A percentile compares a stretch with the other conserved stretches of the same genome.
phyloP scores from a whole-genome alignment of 2,888 invertebrate species.

The Patella ulyssiponensis region DNA sequence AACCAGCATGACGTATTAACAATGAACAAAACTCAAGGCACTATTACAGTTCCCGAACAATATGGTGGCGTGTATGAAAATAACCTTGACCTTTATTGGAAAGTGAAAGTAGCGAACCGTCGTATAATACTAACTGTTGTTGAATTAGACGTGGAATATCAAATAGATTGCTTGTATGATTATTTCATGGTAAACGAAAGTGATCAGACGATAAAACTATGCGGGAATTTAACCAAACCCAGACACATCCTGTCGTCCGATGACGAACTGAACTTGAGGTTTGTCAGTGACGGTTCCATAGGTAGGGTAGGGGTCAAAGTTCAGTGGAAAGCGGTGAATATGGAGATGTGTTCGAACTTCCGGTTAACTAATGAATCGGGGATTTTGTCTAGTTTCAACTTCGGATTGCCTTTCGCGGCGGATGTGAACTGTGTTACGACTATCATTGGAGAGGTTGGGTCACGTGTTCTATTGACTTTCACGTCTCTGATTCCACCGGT shows the following conservation, averaged over 20 bases:
- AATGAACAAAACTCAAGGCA: too few relatives aligned
- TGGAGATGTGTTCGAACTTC: constrained; percentile 21
- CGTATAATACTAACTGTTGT: constrained; percentile 37
- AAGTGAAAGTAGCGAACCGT: constrained; percentile 27
- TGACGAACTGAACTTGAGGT: constrained; percentile 30
- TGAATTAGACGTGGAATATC: constrained; percentile 40
- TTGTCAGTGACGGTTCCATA: constrained; percentile 42
- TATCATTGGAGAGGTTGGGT: constrained; percentile 79
- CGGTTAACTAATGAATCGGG: constrained; percentile 70
- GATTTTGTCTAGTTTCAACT: constrained; percentile 79
- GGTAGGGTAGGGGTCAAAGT: constrained; percentile 39
- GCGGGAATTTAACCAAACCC: constrained; percentile 27
- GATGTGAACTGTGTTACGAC: constrained; percentile 81
- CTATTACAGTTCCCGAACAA: too few relatives aligned
- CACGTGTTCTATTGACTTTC: constrained; percentile 75
- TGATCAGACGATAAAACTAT: constrained; percentile 20
- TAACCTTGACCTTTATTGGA: constrained; percentile 20
- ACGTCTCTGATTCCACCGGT: too few relatives aligned
- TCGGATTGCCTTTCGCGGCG: constrained; percentile 82
- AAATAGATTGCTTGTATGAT: constrained; percentile 50
- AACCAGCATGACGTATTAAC: too few relatives aligned
- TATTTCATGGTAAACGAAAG: constrained; percentile 33
- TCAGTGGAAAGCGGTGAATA: constrained; percentile 34
- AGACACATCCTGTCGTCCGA: constrained; percentile 28
- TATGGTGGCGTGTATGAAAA: constrained; percentile 21